Percentiles rank a stretch among this genome's conserved stretches.
Conservation (phyloP, 2,113 vertebrate genomes). For the Hassar affinis region DNA sequence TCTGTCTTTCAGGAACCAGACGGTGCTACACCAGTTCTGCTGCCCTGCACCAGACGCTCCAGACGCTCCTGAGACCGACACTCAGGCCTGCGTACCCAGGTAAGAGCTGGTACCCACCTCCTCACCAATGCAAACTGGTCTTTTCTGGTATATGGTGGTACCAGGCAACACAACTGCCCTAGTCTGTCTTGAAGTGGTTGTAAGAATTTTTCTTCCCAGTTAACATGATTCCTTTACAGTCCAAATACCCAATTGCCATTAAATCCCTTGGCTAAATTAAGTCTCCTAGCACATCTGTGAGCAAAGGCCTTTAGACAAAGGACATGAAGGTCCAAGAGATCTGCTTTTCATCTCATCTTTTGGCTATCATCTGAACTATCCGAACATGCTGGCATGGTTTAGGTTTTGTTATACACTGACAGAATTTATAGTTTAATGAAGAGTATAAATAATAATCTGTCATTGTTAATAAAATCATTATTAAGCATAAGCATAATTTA, state of each 20-base stretch:
- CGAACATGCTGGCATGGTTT: not conserved
- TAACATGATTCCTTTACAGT: not conserved
- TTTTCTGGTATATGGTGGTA: constrained; percentile 53
- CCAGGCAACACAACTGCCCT: constrained; percentile 63
- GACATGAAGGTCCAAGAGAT: not conserved
- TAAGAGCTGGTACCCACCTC: constrained; percentile 64
- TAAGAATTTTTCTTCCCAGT: constrained; percentile 55
- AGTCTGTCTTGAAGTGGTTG: constrained; percentile 69
- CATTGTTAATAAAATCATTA: not conserved
- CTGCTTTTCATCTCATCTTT: not conserved
- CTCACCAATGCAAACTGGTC: constrained; percentile 49
- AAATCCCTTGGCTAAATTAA: not conserved
- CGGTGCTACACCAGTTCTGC: constrained; percentile 97
- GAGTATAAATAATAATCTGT: not conserved
- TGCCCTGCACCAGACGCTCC: constrained; percentile 82
- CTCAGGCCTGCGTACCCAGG: constrained; percentile 75
- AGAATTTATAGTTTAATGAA: not conserved
- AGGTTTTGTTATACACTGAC: not conserved
- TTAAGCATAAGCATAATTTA: not conserved
- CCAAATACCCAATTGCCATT: not conserved
- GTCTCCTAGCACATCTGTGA: not conserved
- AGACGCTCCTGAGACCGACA: constrained; percentile 82
- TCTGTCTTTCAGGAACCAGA: constrained; percentile 84
- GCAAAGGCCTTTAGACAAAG: not conserved
- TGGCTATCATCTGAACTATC: not conserved